Evolutionary conservation across 2,113 vertebrate species (phyloP).

Genomic region (Malurus melanocephalus): DNA sequence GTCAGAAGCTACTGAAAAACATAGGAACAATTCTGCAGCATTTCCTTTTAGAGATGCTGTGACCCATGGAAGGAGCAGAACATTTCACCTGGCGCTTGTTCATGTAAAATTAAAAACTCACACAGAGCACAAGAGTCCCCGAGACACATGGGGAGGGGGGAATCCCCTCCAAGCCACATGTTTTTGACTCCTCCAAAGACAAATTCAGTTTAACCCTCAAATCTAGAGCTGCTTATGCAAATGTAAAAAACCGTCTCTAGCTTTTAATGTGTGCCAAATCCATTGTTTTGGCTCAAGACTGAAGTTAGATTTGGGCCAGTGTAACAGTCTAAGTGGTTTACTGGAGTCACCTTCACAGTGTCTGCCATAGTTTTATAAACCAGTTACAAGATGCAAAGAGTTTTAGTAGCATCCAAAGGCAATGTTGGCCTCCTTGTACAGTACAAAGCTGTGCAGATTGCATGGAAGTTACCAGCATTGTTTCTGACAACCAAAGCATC

Average conservation of each 20-base stretch:
- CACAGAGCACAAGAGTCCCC: not conserved
- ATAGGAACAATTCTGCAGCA: not conserved
- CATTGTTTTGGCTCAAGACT: not conserved
- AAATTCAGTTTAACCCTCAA: not conserved
- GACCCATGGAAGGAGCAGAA: not conserved
- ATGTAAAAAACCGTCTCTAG: not conserved
- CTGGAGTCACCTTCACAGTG: not conserved
- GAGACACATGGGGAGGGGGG: accelerated
- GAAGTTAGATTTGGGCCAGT: not conserved
- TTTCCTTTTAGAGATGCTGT: not conserved
- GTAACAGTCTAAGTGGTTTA: not conserved
- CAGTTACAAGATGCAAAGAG: not conserved
- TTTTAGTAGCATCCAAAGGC: not conserved
- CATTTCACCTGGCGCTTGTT: not conserved
- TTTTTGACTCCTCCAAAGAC: not conserved
- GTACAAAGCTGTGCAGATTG: not conserved
- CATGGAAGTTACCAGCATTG: not conserved
- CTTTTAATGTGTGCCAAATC: not conserved
- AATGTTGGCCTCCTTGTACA: accelerated
- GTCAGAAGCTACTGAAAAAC: not conserved
- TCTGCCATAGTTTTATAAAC: not conserved
- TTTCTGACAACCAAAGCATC: not conserved
- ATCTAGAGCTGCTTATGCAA: not conserved
- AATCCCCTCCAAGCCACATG: not conserved
- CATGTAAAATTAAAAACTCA: not conserved